Base-by-base conservation (phyloP, 2,113 vertebrate species). In the Brevimyrus niger region DNA sequence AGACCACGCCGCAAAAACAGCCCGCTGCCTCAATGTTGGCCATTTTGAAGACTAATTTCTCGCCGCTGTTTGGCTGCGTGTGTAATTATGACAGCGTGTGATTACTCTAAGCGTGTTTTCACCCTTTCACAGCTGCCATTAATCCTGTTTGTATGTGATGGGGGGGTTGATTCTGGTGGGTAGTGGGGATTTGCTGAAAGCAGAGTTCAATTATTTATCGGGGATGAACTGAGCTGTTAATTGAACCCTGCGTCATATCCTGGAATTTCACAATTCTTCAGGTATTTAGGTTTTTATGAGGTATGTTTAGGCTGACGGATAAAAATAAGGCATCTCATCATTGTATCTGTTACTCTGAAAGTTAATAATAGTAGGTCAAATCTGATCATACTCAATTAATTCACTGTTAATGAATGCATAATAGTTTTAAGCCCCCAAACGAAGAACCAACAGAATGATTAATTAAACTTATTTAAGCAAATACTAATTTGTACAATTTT, bases 391-490 rank as follows among this genome's bases (percentile, higher is more conserved):
- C 42, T 84, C 82, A 47, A 80, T 80, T 84, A 84, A 84, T 84
- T 84, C 7, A 47, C 38, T 84, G 82, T 84, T 84, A 80, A 80
- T 80, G 38, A 84, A 84, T 84, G 44, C 21, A 47, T 84, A 84
- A 84, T 84, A 84, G 82, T 23, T 46, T 46, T 84, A 44, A 84
- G 19, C 46, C 35, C 73, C 73, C 73, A 80, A 42, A 84, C 9
- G 82, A 47, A n/a, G 42, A 84, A 46, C 44, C 44, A 84, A 44
- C 82, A 46, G 23, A 44, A 84, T 84, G 82, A 84, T 84, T 84
- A 84, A 84, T 84, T 84, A 84, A 84, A 84, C 44, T 84, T 84
- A 46, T 84, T 84, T 84, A 46, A 84, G 82, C 82, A 84, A 84
- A 84, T 84, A 46, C 44, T 47, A 84, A 84, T 46, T 84, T 84